Evolutionary conservation across 1,140 invertebrate species (phyloP).

Genomic region (Microplitis demolitor): DNA sequence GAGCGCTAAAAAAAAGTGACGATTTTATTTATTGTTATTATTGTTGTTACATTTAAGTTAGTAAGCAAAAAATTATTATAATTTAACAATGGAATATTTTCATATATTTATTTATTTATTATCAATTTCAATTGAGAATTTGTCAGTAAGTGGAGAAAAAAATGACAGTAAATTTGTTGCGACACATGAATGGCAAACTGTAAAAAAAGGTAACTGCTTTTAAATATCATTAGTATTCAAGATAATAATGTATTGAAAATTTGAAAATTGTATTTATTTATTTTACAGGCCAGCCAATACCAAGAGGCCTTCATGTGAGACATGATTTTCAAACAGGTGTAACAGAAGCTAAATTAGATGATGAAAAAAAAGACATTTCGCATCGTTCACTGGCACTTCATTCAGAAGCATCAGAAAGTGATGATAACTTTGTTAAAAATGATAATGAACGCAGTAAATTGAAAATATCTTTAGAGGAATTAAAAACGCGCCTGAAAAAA

Average conservation of each 20-base stretch:
- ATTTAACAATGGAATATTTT: neutral
- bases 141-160: neutral
- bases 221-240: too few species aligned
- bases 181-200: constrained; percentile 7
- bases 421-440: constrained; percentile 31
- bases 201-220: constrained; percentile 3
- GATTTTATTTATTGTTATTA: too few species aligned
- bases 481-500: constrained; percentile 48
- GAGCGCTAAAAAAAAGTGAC: too few species aligned
- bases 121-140: neutral
- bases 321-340: constrained; percentile 75
- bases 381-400: constrained; percentile 46
- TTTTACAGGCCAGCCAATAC: constrained; percentile 70
- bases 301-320: constrained; percentile 74
- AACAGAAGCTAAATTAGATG: constrained; percentile 73
- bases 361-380: constrained; percentile 46
- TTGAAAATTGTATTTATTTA: neutral
- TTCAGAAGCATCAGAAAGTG: constrained; percentile 39
- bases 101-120: neutral
- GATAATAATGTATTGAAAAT: neutral
- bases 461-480: constrained; percentile 46
- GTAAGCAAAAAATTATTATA: neutral
- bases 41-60: too few species aligned
- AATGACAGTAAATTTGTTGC: constrained; percentile 6
- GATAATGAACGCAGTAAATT: constrained; percentile 32